Conservation (phyloP, 2,113 vertebrate genomes). For the Xiphophorus couchianus region DNA sequence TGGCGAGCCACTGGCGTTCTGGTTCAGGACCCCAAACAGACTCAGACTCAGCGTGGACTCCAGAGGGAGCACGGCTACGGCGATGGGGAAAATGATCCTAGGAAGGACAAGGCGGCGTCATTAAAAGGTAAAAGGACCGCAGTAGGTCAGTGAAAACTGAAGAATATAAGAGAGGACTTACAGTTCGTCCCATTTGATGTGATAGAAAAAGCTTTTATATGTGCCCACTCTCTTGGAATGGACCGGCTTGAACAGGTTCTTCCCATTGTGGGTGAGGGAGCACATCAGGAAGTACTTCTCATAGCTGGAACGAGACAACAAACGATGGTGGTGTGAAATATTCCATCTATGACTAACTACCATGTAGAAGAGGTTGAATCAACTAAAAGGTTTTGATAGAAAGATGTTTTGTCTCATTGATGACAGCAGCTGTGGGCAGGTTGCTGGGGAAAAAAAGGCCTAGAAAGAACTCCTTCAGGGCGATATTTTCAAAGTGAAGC, state of each 20-base stretch:
- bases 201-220: constrained; percentile 96
- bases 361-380: too few relatives aligned
- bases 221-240: constrained; percentile 97
- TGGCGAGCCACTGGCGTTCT: constrained; percentile 89
- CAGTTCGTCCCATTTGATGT: constrained; percentile 98
- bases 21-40: constrained; percentile 91
- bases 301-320: constrained; percentile 79
- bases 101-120: constrained; percentile 3
- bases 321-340: background rate
- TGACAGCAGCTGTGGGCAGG: background rate
- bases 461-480: background rate
- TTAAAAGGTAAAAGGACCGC: background rate
- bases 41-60: constrained; percentile 90
- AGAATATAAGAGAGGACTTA: constrained; percentile 74
- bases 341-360: constrained; percentile 12
- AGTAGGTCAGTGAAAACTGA: background rate
- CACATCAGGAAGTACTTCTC: constrained; percentile 97
- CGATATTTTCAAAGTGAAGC: background rate
- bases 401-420: background rate
- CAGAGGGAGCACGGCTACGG: constrained; percentile 92
- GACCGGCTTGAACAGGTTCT: constrained; percentile 95
- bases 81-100: constrained; percentile 96
- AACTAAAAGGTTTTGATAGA: background rate
- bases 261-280: constrained; percentile 93
- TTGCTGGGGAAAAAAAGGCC: background rate